phyloP scores from a whole-genome alignment of 2,888 invertebrate genomes.

The Cacoxenus indagator region DNA sequence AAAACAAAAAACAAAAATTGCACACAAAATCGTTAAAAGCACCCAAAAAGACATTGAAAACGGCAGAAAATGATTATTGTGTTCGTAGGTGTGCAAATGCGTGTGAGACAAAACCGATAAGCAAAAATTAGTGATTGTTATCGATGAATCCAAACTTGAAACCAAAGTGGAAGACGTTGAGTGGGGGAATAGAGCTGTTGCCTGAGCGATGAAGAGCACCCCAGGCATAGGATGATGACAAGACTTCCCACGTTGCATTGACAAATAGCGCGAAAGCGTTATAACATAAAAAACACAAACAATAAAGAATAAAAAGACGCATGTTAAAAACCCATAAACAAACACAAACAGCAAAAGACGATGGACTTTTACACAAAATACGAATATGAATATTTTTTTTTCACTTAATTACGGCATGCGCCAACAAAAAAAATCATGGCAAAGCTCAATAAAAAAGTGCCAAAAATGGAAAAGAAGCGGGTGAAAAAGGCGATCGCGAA shows the following conservation, averaged over 20 bases:
- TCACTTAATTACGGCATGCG: conserved; percentile 28
- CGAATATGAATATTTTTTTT: not conserved
- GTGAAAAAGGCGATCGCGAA: conserved; percentile 5
- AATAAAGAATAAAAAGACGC: conserved; percentile 7
- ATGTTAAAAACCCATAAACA: not conserved
- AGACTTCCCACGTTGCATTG: not conserved
- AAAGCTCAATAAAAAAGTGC: not conserved
- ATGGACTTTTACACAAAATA: conserved; percentile 15
- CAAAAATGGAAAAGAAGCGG: conserved; percentile 15
- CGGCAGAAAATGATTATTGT: not conserved
- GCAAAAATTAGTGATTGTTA: not conserved
- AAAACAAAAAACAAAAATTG: not conserved
- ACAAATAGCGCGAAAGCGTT: not conserved
- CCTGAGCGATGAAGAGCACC: not conserved
- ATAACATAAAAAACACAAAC: not conserved
- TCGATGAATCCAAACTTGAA: no score
- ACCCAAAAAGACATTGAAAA: not conserved
- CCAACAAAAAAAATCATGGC: conserved; percentile 24
- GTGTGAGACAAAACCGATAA: not conserved
- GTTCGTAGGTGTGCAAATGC: not conserved
- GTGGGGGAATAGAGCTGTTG: not conserved
- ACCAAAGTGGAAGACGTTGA: not conserved
- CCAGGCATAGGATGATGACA: not conserved
- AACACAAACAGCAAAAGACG: conserved; percentile 27
- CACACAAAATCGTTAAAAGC: not conserved